Conservation (phyloP, 2,113 vertebrate genomes). For the Siniperca chuatsi region DNA sequence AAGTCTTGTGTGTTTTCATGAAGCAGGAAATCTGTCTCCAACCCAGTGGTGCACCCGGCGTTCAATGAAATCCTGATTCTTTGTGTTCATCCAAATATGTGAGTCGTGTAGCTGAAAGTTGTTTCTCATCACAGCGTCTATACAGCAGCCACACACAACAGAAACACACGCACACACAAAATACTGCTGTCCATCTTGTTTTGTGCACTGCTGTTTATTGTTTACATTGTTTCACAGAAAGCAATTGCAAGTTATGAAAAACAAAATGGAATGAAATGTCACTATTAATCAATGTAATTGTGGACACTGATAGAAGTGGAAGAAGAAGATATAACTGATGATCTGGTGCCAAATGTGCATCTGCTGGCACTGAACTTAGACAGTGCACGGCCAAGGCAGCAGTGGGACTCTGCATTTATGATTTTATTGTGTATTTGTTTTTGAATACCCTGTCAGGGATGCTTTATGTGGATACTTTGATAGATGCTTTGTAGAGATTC, state of each 20-base stretch:
- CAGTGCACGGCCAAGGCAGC: conserved; percentile 29
- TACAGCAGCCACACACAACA: neutral
- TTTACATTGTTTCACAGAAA: conserved; percentile 40
- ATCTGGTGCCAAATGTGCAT: conserved; percentile 54
- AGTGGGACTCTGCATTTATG: conserved; percentile 50
- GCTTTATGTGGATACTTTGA: conserved; percentile 77
- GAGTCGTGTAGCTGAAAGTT: conserved; percentile 53
- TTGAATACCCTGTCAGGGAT: conserved; percentile 80
- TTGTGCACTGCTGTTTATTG: conserved; percentile 34
- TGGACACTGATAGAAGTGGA: conserved; percentile 55
- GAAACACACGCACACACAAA: conserved; percentile 29
- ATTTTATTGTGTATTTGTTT: conserved; percentile 72
- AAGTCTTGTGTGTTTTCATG: conserved; percentile 48
- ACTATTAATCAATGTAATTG: conserved; percentile 72
- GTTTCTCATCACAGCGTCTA: too few relatives aligned
- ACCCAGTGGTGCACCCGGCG: conserved; percentile 33
- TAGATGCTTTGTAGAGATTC: conserved; percentile 76
- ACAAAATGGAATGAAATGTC: conserved; percentile 68
- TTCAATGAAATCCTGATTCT: conserved; percentile 48
- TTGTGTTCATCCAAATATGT: conserved; percentile 52
- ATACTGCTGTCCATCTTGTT: conserved; percentile 48
- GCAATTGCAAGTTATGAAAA: conserved; percentile 52
- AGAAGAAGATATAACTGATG: conserved; percentile 53
- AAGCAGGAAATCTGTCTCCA: conserved; percentile 52
- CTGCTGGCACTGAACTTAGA: conserved; percentile 32